A percentile compares a stretch with the other conserved stretches of the same genome.
phyloP scores from a whole-genome alignment of 2,797 vertebrate species.

The Cheirogaleus major region DNA sequence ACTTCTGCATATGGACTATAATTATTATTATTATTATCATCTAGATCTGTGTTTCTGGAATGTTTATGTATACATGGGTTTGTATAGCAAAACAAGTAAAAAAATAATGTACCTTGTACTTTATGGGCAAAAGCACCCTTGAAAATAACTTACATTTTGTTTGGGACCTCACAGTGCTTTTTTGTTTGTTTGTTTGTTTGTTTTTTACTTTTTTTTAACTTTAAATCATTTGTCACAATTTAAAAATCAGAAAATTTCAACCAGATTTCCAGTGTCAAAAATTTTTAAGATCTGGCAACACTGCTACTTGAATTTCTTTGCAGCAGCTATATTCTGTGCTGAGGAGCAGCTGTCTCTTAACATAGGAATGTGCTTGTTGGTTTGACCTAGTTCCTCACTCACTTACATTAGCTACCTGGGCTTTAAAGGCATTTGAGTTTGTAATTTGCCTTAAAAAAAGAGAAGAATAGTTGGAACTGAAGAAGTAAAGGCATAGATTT shows the following conservation, averaged over 20 bases:
- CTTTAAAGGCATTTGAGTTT: neutral
- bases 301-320: neutral
- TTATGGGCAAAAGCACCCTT: neutral
- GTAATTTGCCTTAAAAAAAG: neutral
- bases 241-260: neutral
- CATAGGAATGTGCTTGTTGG: fast-evolving
- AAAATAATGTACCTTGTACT: neutral
- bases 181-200: neutral
- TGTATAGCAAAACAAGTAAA: neutral
- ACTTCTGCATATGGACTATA: neutral
- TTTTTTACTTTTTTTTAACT: neutral
- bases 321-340: fast-evolving
- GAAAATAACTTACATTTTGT: neutral
- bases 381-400: neutral
- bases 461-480: neutral
- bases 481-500: neutral
- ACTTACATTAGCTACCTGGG: neutral
- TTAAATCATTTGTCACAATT: neutral
- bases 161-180: neutral
- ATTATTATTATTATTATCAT: neutral
- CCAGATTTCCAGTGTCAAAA: neutral
- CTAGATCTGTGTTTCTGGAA: neutral
- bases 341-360: neutral
- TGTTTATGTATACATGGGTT: neutral
- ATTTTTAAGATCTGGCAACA: neutral